Conservation (phyloP, 2,797 vertebrate species). For the Distichodus sexfasciatus region DNA sequence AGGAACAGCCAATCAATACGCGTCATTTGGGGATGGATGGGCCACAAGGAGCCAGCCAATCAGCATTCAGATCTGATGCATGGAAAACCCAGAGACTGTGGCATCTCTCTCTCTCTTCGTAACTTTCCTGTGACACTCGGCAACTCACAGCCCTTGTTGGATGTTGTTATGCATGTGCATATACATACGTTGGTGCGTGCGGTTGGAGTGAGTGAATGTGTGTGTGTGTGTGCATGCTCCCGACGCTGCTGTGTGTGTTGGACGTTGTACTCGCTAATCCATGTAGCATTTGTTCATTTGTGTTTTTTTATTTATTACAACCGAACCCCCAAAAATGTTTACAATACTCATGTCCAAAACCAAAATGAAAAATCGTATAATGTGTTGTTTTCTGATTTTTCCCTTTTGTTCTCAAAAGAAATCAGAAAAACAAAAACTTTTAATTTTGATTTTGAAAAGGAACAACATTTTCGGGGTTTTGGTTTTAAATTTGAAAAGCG, state of each 20-base stretch:
- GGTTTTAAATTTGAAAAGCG: too few relatives aligned
- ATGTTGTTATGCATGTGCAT: slow-evolving; percentile 55
- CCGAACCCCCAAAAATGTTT: too few relatives aligned
- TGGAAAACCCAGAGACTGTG: slow-evolving; percentile 45
- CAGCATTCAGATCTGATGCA: slow-evolving; percentile 44
- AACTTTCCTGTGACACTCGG: slow-evolving; percentile 34
- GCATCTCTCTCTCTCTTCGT: slow-evolving; percentile 41
- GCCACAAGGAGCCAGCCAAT: slow-evolving; percentile 44
- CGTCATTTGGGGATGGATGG: slow-evolving; percentile 24
- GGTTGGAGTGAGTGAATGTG: slow-evolving; percentile 23
- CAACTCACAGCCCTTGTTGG: slow-evolving; percentile 41
- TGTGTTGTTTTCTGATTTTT: too few relatives aligned
- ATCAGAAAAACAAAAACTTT: too few relatives aligned
- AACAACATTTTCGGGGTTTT: too few relatives aligned
- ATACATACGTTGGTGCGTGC: slow-evolving; percentile 41
- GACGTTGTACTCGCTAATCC: too few relatives aligned
- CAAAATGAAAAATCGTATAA: too few relatives aligned
- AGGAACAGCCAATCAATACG: slow-evolving; percentile 30
- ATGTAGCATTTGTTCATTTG: too few relatives aligned
- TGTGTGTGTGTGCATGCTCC: slow-evolving; percentile 3
- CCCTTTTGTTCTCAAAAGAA: too few relatives aligned
- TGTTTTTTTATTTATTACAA: slow-evolving; percentile 54
- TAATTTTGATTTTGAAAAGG: too few relatives aligned
- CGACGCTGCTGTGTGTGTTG: slow-evolving; percentile 10
- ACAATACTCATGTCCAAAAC: too few relatives aligned